A percentile compares a stretch with the other conserved stretches of the same genome.
phyloP scores from a whole-genome alignment of 2,113 vertebrate genomes.

The western clawed frog (Xenopus tropicalis) region UCB_Xtro_10.0 CM004444.2:98986501-98987000 shows the following conservation, averaged over 20 bases:
- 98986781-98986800: neutral
- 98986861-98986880: neutral
- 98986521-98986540: neutral
- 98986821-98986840: slow-evolving; percentile 20
- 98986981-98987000: slow-evolving; percentile 34
- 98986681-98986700: neutral
- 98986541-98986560: slow-evolving; percentile 16
- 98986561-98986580: slow-evolving; percentile 54
- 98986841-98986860: neutral
- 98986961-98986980: slow-evolving; percentile 40
- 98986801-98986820: neutral
- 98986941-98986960: slow-evolving; percentile 25
- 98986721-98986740: too few relatives aligned
- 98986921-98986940: slow-evolving; percentile 30
- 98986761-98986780: neutral
- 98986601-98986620: slow-evolving; percentile 10
- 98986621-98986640: neutral
- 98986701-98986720: too few relatives aligned
- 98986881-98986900: slow-evolving; percentile 29
- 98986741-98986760: too few relatives aligned
- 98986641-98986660: too few relatives aligned
- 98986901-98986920: slow-evolving; percentile 43
- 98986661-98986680: too few relatives aligned
- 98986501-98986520: neutral
- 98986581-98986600: slow-evolving; percentile 39